Conservation (phyloP, 1,140 invertebrate genomes). For the Plodia interpunctella region DNA sequence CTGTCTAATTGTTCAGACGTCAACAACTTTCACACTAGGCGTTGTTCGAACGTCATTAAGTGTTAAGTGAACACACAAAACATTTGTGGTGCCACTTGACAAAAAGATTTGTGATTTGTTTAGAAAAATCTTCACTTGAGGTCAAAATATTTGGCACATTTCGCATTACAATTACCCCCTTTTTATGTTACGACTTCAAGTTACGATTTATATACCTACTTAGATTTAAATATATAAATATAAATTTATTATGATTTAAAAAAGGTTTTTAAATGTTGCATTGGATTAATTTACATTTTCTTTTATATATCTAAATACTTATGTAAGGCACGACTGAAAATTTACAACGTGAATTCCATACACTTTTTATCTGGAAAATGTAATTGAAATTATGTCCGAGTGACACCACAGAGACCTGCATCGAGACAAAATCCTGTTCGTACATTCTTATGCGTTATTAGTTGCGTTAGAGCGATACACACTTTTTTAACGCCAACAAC, state of each 20-base stretch:
- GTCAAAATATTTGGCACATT: no score
- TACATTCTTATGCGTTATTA: slow-evolving; percentile 9
- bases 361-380: not conserved
- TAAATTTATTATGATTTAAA: no score
- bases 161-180: no score
- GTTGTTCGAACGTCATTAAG: slow-evolving; percentile 1
- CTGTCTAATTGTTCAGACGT: not conserved
- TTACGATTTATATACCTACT: no score
- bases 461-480: slow-evolving; percentile 7
- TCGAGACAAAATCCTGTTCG: slow-evolving; percentile 15
- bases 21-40: not conserved
- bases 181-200: no score
- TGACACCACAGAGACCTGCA: slow-evolving; percentile 4
- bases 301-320: no score
- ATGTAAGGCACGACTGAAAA: no score
- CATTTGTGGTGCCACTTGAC: not conserved
- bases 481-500: slow-evolving; percentile 13
- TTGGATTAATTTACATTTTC: no score
- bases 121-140: not conserved
- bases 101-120: slow-evolving; percentile 2
- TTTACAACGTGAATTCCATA: no score
- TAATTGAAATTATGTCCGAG: not conserved
- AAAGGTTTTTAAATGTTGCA: no score
- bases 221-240: no score
- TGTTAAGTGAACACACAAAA: slow-evolving; percentile 4